Conservation (phyloP, 64 coral and sea anemone genomes). For the Trachythela sp. region DNA sequence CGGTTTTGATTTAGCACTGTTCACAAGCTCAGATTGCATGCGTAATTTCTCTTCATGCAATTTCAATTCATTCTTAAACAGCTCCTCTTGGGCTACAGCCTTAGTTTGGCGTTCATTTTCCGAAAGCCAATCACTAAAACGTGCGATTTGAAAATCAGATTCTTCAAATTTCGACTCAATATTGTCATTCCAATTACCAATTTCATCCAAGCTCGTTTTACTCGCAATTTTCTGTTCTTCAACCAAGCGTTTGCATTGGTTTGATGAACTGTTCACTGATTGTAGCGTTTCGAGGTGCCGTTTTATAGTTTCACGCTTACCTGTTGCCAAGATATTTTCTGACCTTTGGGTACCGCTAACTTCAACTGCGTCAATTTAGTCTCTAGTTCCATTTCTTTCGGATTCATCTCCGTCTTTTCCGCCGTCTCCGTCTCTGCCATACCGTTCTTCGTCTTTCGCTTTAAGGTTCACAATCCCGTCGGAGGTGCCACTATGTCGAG, state of each 20-base stretch:
- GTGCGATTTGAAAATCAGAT: neutral
- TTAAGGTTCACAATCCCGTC: too few species aligned
- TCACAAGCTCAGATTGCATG: neutral
- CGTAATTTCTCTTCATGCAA: neutral
- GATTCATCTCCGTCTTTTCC: too few species aligned
- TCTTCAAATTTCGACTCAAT: neutral
- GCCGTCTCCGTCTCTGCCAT: too few species aligned
- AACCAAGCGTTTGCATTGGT: neutral
- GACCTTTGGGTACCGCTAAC: neutral
- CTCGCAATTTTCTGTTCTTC: neutral
- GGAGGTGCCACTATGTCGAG: too few species aligned
- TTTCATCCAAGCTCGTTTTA: neutral
- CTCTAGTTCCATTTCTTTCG: neutral
- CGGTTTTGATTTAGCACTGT: neutral
- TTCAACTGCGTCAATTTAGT: conserved; percentile 7
- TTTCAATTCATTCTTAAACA: neutral
- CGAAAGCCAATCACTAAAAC: neutral
- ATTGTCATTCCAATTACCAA: neutral
- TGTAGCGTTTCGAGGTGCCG: conserved; percentile 9
- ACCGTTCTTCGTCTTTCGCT: too few species aligned
- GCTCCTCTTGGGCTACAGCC: neutral
- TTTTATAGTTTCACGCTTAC: neutral
- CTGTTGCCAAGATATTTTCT: neutral
- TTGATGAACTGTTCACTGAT: neutral
- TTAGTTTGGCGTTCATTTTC: neutral